phyloP scores from a whole-genome alignment of 2,888 invertebrate genomes.

The Periphyllus acericola region DNA sequence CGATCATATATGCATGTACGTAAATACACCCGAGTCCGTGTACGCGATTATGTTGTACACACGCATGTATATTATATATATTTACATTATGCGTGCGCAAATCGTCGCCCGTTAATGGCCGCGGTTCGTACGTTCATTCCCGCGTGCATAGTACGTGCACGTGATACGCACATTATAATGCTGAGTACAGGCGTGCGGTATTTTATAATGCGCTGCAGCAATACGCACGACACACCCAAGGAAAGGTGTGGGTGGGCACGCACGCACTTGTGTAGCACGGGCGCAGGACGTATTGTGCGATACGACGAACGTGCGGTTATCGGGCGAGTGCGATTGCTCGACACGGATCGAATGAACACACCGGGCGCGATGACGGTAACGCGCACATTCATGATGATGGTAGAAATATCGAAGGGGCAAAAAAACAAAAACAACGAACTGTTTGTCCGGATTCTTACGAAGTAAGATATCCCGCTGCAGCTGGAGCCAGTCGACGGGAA shows the following conservation, averaged over 20 bases:
- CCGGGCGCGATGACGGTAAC: background rate
- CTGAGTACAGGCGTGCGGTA: background rate
- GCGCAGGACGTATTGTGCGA: too few species aligned
- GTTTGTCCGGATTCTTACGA: conserved; percentile 42
- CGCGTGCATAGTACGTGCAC: background rate
- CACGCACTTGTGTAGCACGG: too few species aligned
- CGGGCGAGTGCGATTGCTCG: background rate
- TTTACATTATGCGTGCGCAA: conserved; percentile 3
- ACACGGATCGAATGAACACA: background rate
- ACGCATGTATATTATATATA: background rate
- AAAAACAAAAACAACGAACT: background rate
- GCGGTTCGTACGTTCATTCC: background rate
- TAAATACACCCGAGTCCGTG: background rate
- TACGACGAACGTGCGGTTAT: background rate
- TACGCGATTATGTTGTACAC: background rate
- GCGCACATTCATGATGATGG: background rate
- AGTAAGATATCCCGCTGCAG: conserved; percentile 25
- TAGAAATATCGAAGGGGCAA: background rate
- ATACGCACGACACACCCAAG: background rate
- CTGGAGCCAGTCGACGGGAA: conserved; percentile 5
- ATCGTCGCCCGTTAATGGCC: conserved; percentile 3
- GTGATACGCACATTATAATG: background rate
- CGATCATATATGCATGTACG: background rate
- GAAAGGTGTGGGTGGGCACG: background rate
- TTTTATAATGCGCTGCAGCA: background rate